Conservation (phyloP, 2,113 vertebrate genomes). For the Reinhardtius hippoglossoides region DNA sequence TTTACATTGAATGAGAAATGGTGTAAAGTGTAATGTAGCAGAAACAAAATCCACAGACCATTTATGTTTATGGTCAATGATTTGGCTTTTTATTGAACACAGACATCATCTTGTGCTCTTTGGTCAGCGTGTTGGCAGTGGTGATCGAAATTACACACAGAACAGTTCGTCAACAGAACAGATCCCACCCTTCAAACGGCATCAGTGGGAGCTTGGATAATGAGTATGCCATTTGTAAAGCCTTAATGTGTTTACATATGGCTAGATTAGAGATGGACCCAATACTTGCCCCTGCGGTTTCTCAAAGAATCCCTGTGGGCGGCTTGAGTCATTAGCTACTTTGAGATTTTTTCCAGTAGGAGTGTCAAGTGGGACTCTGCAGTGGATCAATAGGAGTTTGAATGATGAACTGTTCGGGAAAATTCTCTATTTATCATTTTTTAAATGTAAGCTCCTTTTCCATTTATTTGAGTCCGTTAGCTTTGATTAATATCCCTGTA, state of each 20-base stretch:
- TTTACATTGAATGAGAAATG: not conserved
- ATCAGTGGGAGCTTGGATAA: slow-evolving; percentile 63
- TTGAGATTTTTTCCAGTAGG: slow-evolving; percentile 64
- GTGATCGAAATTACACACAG: slow-evolving; percentile 38
- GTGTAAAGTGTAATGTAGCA: not conserved
- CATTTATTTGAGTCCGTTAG: slow-evolving; percentile 59
- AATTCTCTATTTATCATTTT: slow-evolving; percentile 56
- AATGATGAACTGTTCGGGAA: slow-evolving; percentile 73
- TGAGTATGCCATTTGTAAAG: slow-evolving; percentile 70
- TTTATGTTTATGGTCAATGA: slow-evolving; percentile 1
- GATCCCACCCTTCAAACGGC: slow-evolving; percentile 44
- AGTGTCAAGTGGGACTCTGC: slow-evolving; percentile 62
- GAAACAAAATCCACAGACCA: not conserved
- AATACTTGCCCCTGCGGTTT: slow-evolving; percentile 72
- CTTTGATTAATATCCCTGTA: slow-evolving; percentile 62
- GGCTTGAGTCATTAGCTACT: slow-evolving; percentile 79
- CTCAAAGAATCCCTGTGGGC: slow-evolving; percentile 76
- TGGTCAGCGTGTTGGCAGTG: slow-evolving; percentile 47
- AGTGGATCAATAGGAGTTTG: slow-evolving; percentile 78
- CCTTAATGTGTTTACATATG: slow-evolving; percentile 79
- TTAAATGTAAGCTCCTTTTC: slow-evolving; percentile 33
- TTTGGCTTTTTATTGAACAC: not conserved
- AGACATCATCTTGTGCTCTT: slow-evolving; percentile 13
- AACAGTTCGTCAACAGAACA: slow-evolving; percentile 52
- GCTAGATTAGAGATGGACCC: slow-evolving; percentile 70